Evolutionary conservation across 2,888 invertebrate species (phyloP).

Genomic region (Caradrina clavipalpis): DNA sequence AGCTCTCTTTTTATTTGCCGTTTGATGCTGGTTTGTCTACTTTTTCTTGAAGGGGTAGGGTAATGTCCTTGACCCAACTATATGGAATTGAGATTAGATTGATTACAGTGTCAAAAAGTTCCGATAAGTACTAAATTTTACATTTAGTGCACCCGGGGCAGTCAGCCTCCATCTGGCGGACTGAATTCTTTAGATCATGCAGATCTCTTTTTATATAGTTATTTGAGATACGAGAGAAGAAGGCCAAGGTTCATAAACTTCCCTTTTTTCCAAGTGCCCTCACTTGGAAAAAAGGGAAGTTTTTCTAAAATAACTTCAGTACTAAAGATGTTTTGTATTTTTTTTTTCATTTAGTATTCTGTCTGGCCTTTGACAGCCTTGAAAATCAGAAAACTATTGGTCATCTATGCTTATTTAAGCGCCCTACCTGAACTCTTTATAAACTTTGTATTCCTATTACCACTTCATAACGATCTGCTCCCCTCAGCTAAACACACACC

Average conservation of each 20-base stretch:
- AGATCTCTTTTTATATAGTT: too few relatives aligned
- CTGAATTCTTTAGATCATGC: too few relatives aligned
- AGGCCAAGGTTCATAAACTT: too few relatives aligned
- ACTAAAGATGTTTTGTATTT: neutral
- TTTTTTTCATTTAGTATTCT: neutral
- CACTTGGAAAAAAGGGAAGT: too few relatives aligned
- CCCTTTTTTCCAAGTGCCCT: too few relatives aligned
- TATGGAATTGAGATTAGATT: neutral
- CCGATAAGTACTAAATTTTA: too few relatives aligned
- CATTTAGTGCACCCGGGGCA: too few relatives aligned
- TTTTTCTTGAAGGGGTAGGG: slow-evolving; percentile 24
- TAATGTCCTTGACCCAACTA: neutral
- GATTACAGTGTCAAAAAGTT: too few relatives aligned
- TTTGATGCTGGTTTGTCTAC: slow-evolving; percentile 25
- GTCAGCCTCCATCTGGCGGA: too few relatives aligned
- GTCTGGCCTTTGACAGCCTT: too few relatives aligned
- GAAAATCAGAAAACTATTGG: too few relatives aligned
- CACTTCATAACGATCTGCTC: slow-evolving; percentile 37
- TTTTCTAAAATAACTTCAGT: neutral
- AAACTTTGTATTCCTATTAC: slow-evolving; percentile 3
- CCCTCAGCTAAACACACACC: slow-evolving; percentile 41
- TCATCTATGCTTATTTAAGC: neutral
- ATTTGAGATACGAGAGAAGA: too few relatives aligned
- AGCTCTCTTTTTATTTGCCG: slow-evolving; percentile 46
- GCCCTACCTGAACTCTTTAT: neutral